Evolutionary conservation across 2,888 invertebrate genomes (phyloP), one percentile per base, ranked within the genome.

Genomic region (Phyto melanocephala): DNA sequence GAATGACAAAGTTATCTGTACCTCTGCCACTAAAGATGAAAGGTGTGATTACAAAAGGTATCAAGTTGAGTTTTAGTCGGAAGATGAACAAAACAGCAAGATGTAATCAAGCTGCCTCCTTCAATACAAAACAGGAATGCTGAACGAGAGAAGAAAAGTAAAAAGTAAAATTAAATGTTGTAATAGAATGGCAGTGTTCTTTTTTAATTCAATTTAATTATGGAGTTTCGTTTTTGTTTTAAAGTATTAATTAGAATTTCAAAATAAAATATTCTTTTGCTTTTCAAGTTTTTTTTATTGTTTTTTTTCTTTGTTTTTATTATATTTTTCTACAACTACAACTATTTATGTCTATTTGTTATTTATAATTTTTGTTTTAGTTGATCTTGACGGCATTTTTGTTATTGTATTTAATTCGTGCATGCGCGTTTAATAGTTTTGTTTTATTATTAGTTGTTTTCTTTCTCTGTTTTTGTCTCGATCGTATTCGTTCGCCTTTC

Each of bases 401-500:
- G 70, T 79, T 74, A 54, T 67, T 79, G 40, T 75, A 63, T 35
- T 60, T 79, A 47, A 68, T 74, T 81, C 56, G 81, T 81, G 81
- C 72, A 79, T 82, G 82, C 82, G 82, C 68, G 68, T 80, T 76
- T 76, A 56, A 70, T 72, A 45, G 56, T 79, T 86, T 85, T 85
- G 86, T 85, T 85, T 85, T 67, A 84, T 70, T 50, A 65, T 58
- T 60, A 35, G 28, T 28, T 40, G 22, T 33, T 45, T 78, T 78
- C 15, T 37, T 63, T 62, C 54, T 80, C 75, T 83, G 71, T 84
- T 81, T 85, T 86, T 87, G 88, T 79, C 75, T 82, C 79, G 79
- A 82, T 82, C 79, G 58, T 79, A 82, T 82, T 79, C 83, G 81
- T 84, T 85, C 88, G 88, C 88, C 88, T 89, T 89, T 89, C 88